Conservation (phyloP, 2,797 vertebrate species). For the Macropus fuliginosus region DNA sequence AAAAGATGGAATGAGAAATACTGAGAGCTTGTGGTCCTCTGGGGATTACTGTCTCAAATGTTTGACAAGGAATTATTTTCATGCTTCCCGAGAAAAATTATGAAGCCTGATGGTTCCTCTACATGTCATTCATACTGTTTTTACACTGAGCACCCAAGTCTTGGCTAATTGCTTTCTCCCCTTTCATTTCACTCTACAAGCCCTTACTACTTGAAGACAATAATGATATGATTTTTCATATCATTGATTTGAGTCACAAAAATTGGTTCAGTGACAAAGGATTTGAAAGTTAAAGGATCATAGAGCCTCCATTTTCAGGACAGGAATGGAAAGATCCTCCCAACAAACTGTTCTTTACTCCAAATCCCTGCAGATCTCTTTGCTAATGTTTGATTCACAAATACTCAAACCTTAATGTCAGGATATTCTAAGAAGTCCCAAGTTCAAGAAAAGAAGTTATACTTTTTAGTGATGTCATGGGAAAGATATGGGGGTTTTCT, state of each 20-base stretch:
- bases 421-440: background rate
- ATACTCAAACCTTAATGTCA: background rate
- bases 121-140: background rate
- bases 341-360: background rate
- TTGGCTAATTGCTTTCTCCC: background rate
- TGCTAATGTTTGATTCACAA: background rate
- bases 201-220: background rate
- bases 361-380: background rate
- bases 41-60: background rate
- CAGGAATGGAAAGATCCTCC: background rate
- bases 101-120: background rate
- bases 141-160: background rate
- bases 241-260: background rate
- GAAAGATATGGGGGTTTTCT: background rate
- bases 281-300: background rate
- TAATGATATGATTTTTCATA: background rate
- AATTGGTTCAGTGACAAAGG: background rate
- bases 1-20: background rate
- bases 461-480: background rate
- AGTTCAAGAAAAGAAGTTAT: background rate
- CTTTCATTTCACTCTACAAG: background rate
- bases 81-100: background rate
- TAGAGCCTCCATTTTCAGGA: background rate
- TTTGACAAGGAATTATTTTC: constrained; percentile 28
- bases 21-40: background rate